Conservation (phyloP, 2,797 vertebrate species). For the Dryobates pubescens region DNA sequence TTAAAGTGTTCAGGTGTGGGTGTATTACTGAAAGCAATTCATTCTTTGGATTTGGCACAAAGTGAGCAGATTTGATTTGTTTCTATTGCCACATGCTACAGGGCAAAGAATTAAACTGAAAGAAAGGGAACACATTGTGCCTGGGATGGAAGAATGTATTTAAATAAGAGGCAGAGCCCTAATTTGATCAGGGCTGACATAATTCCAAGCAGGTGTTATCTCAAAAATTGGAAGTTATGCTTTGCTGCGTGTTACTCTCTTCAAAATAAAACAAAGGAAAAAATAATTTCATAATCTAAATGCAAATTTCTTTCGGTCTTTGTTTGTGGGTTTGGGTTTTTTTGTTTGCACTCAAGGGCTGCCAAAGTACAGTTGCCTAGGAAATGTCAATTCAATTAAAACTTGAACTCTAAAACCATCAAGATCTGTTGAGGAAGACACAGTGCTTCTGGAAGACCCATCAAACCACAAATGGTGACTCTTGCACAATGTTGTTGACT, state of each 20-base stretch:
- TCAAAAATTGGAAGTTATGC: background rate
- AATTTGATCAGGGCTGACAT: background rate
- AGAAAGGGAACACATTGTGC: background rate
- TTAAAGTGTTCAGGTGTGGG: background rate
- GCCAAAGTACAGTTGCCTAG: background rate
- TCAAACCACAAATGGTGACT: background rate
- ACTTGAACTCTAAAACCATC: background rate
- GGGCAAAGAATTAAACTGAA: slow-evolving; percentile 10
- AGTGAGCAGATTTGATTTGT: slow-evolving; percentile 28
- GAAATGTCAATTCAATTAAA: slow-evolving; percentile 14
- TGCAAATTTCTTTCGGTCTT: background rate
- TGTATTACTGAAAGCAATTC: slow-evolving; percentile 24
- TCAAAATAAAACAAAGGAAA: background rate
- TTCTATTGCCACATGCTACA: slow-evolving; percentile 25
- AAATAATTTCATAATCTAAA: background rate
- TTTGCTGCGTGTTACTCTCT: background rate
- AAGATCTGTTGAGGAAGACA: background rate
- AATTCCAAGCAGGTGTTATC: background rate
- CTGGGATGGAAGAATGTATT: background rate
- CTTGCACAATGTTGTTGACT: background rate
- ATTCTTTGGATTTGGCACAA: slow-evolving; percentile 21
- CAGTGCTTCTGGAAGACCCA: background rate
- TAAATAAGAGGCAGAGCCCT: slow-evolving; percentile 5
- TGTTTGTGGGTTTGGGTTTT: background rate
- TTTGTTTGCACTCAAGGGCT: background rate